Base-by-base conservation (phyloP, 2,888 invertebrate genomes). In the Acleris cristana region DNA sequence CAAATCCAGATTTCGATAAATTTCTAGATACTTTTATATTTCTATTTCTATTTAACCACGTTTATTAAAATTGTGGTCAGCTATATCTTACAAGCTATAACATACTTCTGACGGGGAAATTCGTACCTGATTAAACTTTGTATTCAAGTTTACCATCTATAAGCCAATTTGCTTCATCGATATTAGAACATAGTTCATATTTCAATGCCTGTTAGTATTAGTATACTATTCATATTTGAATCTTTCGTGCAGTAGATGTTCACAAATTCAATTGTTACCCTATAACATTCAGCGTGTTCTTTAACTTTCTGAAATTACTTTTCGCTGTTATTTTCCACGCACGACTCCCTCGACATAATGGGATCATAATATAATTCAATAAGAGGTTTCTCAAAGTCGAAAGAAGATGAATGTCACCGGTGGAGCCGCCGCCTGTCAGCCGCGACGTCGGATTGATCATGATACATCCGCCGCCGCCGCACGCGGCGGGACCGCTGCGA, bases 1-100 rank as follows among this genome's bases (percentile, higher is more conserved):
- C 83, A 76, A 78, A 75, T 77, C 77, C 80, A 82, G 77, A 75
- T 71, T 62, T 58, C 7, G 54, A 48, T 67, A 64, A 45, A 58
- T 40, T 54, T 55, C 66, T 72, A 65, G 55, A 69, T 65, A 60
- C 51, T 53, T 56, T 48, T 66, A 67, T 64, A 69, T 74, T 71
- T 60, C 71, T 74, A 71, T 60, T 69, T 70, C 53, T 69, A 73
- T 69, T n/a, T 21, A 61, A 48, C 61, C 52, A 57, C 52, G 16
- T 26, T 26, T 59, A 48, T 51, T 30, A 16, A 57, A 49, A 51
- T 19, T 49, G 40, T 59, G 56, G 45, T 65, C 14, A 21, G 45
- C 51, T 65, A 61, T 53, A 16, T 52, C 45, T 52, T 57, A 61
- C 8, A 18, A 49, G 26, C 49, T 54, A 60, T 14, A 2, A 16